Base-by-base conservation (phyloP, 2,888 invertebrate genomes). In the Pristionchus mayeri region DNA sequence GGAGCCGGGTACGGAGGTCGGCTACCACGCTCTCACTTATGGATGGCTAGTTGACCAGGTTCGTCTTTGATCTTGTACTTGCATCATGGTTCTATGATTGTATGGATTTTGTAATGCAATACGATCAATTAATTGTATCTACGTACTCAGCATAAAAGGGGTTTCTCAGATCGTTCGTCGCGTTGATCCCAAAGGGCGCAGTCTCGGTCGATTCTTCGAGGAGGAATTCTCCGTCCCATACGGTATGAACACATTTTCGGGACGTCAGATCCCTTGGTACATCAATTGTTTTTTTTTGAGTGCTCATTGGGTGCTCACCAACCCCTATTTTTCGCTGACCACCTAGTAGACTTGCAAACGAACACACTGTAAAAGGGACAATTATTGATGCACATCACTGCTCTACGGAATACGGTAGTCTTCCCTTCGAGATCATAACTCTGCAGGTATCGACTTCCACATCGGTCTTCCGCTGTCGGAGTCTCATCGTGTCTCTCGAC, bases 11-110 rank as follows among this genome's bases (percentile, higher is more conserved):
- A 85, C 87, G 16, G 86, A 90, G 21, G 88, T 91, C 84, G 94
- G 93, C 27, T 94, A 94, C 88, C 94, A 94, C 88, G 93, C 92
- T 4, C 86, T 93, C 13, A 93, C 93, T 24, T 92, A 91, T 85
- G 94, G 94, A n/a, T 91, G 93, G 90, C 93, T 93, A 63, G 91
- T 93, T n/a, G 93, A 94, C 84, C 92, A 92, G 67, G 87, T 93
- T 44, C 3, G 18, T 3, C 1, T 63, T 63, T 63, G 63, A 21
- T 63, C 34, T 63, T 63, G 30, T 27, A n/a, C n/a, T n/a, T n/a
- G n/a, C n/a, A n/a, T n/a, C n/a, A n/a, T n/a, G n/a, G n/a, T n/a
- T n/a, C n/a, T n/a, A n/a, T n/a, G n/a, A n/a, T n/a, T n/a, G n/a
- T n/a, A n/a, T 60, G 24, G 27, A 27, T 27, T 4, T 60, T 54